Evolutionary conservation across 2,113 vertebrate species (phyloP).

Genomic region (Galemys pyrenaicus): DNA sequence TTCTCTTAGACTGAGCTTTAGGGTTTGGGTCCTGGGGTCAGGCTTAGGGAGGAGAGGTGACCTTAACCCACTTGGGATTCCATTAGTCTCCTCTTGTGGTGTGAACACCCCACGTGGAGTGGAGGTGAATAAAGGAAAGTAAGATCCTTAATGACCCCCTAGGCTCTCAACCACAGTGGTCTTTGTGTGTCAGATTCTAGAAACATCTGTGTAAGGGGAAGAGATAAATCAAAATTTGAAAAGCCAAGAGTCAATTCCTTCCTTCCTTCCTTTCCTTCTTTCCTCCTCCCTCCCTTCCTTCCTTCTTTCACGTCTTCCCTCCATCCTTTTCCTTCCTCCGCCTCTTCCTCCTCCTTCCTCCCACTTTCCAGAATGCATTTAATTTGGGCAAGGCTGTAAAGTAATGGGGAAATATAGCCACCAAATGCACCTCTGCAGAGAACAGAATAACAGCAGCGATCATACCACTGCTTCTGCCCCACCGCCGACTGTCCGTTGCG

Average conservation of each 20-base stretch:
- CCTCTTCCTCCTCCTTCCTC: not conserved
- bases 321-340: accelerated
- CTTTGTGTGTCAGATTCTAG: not conserved
- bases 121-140: not conserved
- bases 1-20: not conserved
- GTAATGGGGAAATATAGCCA: not conserved
- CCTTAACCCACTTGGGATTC: no score
- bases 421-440: accelerated
- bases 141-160: not conserved
- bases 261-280: no score
- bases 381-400: not conserved
- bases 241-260: not conserved
- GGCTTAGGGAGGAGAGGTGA: no score
- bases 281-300: accelerated
- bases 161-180: not conserved
- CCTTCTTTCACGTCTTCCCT: no score
- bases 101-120: not conserved
- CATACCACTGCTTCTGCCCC: accelerated
- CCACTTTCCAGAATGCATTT: not conserved
- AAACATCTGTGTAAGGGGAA: not conserved
- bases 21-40: not conserved
- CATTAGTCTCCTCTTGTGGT: no score
- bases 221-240: not conserved
- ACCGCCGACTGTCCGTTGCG: accelerated
- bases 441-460: not conserved